Evolutionary conservation across 1,140 invertebrate genomes (phyloP).

Genomic region (Hetaerina americana): DNA sequence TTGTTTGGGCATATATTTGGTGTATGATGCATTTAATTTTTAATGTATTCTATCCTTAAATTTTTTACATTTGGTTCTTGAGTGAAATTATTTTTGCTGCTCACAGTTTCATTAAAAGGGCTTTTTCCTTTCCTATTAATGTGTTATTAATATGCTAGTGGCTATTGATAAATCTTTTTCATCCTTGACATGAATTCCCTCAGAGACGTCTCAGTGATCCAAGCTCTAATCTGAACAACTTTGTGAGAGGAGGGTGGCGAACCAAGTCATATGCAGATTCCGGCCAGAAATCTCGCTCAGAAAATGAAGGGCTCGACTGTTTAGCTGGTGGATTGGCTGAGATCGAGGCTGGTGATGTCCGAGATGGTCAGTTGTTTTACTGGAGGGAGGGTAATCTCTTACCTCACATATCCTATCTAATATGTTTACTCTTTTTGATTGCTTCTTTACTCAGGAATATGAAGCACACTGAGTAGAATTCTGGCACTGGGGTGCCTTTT

Average conservation of each 20-base stretch:
- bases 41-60: too few relatives aligned
- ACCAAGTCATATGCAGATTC: conserved; percentile 39
- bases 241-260: conserved; percentile 68
- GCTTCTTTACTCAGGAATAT: conserved; percentile 14
- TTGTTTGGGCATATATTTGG: too few relatives aligned
- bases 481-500: too few relatives aligned
- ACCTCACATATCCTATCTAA: too few relatives aligned
- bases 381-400: too few relatives aligned
- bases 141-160: not conserved
- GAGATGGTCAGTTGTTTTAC: conserved; percentile 68
- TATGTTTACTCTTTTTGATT: conserved; percentile 19
- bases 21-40: too few relatives aligned
- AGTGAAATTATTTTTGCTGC: too few relatives aligned
- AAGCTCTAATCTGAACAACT: conserved; percentile 83
- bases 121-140: too few relatives aligned
- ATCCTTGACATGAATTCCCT: conserved; percentile 1
- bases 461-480: conserved; percentile 15
- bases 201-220: conserved; percentile 86
- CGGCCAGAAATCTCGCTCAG: conserved; percentile 65
- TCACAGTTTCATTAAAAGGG: too few relatives aligned
- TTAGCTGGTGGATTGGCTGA: conserved; percentile 70
- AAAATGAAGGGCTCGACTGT: conserved; percentile 78
- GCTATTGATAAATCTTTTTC: not conserved
- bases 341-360: conserved; percentile 84
- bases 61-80: too few relatives aligned